Conservation (phyloP, 2,113 vertebrate genomes). For the Lepisosteus osseus region DNA sequence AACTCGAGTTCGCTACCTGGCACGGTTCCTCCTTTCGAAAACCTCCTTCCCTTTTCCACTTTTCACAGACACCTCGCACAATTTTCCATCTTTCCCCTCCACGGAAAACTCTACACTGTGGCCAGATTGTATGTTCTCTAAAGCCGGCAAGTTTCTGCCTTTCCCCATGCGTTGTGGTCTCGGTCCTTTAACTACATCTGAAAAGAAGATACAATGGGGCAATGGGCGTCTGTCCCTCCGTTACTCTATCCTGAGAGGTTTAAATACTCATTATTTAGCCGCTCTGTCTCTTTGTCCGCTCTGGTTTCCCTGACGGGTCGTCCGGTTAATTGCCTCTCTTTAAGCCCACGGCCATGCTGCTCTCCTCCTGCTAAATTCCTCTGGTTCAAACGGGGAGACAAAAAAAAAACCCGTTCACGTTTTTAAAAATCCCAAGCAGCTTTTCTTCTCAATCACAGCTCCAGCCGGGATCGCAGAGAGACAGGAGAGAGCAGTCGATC, state of each 20-base stretch:
- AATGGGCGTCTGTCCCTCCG: background rate
- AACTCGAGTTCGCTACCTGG: no score
- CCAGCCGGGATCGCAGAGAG: conserved; percentile 20
- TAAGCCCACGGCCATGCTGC: background rate
- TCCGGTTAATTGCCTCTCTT: background rate
- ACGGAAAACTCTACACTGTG: background rate
- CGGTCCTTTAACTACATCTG: background rate
- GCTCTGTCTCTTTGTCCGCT: background rate
- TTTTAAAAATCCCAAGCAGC: conserved; percentile 31
- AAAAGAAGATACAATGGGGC: conserved; percentile 5
- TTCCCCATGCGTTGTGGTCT: background rate
- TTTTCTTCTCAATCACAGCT: conserved; percentile 36
- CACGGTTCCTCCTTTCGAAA: no score
- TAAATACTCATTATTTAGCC: background rate
- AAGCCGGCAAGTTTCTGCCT: background rate
- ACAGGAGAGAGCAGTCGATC: conserved; percentile 37
- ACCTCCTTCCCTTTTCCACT: background rate
- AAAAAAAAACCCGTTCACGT: conserved; percentile 13
- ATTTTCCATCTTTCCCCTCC: conserved; percentile 4
- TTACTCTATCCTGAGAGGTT: conserved; percentile 1
- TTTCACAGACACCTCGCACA: background rate
- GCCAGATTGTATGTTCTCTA: background rate
- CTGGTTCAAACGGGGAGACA: background rate
- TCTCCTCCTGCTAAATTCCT: background rate
- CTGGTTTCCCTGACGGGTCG: background rate